Base-by-base conservation (phyloP, 2,888 invertebrate species). In the Heteromurus nitidus region DNA sequence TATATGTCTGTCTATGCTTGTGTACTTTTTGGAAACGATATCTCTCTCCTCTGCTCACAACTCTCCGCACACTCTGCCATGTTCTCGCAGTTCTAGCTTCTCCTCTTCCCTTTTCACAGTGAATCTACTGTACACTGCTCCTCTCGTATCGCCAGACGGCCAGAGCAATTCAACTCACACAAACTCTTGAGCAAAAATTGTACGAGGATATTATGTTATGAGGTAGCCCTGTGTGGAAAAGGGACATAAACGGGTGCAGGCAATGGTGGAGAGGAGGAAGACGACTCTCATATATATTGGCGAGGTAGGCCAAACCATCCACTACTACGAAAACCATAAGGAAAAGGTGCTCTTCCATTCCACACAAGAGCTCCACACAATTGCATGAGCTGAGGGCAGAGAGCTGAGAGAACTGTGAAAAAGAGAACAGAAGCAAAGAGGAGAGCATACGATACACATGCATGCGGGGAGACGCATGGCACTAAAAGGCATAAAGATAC, bases 351-450 rank as follows among this genome's bases (percentile, higher is more conserved):
- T n/a, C n/a, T n/a, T n/a, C n/a, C n/a, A n/a, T n/a, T n/a, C n/a
- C n/a, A n/a, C n/a, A 53, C n/a, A 73, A 58, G 70, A 70, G 44
- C 9, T 26, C 5, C 7, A 26, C 50, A 58, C 36, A 53, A 13
- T 36, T 36, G 5, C 13, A 58, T 67, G 68, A 80, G 80, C 74
- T 69, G 64, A 42, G 47, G 36, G 36, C 36, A 36, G 70, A 20
- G 68, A 58, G 58, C 55, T 69, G 76, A 82, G 73, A 82, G 68
- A 47, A 67, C 70, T n/a, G n/a, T n/a, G n/a, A n/a, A n/a, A n/a
- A n/a, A n/a, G n/a, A n/a, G 65, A 75, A 72, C 67, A 73, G 82
- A 77, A 68, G 77, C 65, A 50, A 73, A 77, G 77, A 77, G 60
- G 77, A 73, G 68, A 82, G 77, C 77, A 72, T 80, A 53, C 30